Evolutionary conservation across 2,113 vertebrate species (phyloP).

Genomic region (Quiscalus mexicanus): DNA sequence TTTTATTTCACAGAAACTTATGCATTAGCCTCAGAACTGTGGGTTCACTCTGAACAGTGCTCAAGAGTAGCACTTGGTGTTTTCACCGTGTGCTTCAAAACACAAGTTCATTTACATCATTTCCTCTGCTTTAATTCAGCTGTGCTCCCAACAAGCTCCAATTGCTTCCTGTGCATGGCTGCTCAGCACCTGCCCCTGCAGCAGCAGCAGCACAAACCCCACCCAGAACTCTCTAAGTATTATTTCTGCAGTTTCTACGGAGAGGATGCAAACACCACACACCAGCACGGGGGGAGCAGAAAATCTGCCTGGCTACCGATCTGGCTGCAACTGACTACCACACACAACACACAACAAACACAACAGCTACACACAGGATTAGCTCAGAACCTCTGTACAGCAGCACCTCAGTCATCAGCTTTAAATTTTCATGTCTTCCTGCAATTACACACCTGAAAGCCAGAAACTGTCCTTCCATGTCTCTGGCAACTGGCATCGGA

Average conservation of each 20-base stretch:
- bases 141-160: background rate
- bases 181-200: background rate
- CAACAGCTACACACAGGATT: background rate
- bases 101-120: background rate
- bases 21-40: background rate
- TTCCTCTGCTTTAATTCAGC: background rate
- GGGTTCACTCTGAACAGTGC: background rate
- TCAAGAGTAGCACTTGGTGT: background rate
- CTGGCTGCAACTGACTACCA: background rate
- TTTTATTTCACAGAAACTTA: background rate
- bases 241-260: background rate
- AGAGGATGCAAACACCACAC: background rate
- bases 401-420: background rate
- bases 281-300: fast-evolving
- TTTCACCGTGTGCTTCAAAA: background rate
- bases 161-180: background rate
- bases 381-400: background rate
- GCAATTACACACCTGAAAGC: background rate
- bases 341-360: background rate
- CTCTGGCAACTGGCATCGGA: background rate
- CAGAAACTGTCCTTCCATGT: background rate
- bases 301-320: background rate
- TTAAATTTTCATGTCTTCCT: background rate
- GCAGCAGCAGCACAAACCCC: background rate
- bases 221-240: background rate